phyloP scores from a whole-genome alignment of 2,888 invertebrate species.

The Hypena proboscidalis region DNA sequence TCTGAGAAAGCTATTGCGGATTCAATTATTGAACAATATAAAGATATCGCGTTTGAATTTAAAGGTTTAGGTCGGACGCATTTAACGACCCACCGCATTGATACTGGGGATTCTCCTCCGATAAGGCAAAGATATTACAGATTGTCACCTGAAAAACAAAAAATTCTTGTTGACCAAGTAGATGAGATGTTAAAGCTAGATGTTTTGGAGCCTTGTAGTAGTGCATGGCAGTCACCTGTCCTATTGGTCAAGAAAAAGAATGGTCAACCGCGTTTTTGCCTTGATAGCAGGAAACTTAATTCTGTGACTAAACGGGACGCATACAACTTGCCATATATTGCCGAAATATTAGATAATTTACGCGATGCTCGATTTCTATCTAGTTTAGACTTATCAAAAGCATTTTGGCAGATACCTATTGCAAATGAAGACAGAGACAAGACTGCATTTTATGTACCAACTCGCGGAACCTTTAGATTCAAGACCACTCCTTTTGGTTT shows the following conservation, averaged over 20 bases:
- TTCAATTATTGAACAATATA: background rate
- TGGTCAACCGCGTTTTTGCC: conserved; percentile 29
- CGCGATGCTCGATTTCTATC: conserved; percentile 24
- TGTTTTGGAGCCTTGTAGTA: conserved; percentile 37
- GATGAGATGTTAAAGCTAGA: conserved; percentile 36
- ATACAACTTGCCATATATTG: conserved; percentile 28
- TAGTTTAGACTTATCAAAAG: conserved; percentile 29
- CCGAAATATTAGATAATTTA: conserved; percentile 32
- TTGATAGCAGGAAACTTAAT: conserved; percentile 36
- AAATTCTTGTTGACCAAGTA: conserved; percentile 23
- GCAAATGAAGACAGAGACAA: conserved; percentile 1
- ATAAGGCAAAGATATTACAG: conserved; percentile 39
- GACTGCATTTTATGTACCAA: conserved; percentile 15
- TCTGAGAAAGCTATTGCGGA: background rate
- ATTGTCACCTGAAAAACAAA: conserved; percentile 39
- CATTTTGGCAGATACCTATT: conserved; percentile 11
- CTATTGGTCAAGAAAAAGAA: conserved; percentile 20
- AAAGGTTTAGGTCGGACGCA: background rate
- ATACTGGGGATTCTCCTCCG: conserved; percentile 37
- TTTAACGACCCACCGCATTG: conserved; percentile 22
- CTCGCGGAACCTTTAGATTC: conserved; percentile 9
- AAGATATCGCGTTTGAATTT: background rate
- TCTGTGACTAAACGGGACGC: conserved; percentile 11
- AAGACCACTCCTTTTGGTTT: conserved; percentile 13
- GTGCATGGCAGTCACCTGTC: conserved; percentile 31